phyloP scores from a whole-genome alignment of 2,888 invertebrate species.

The Drosophila peninsularis region DNA sequence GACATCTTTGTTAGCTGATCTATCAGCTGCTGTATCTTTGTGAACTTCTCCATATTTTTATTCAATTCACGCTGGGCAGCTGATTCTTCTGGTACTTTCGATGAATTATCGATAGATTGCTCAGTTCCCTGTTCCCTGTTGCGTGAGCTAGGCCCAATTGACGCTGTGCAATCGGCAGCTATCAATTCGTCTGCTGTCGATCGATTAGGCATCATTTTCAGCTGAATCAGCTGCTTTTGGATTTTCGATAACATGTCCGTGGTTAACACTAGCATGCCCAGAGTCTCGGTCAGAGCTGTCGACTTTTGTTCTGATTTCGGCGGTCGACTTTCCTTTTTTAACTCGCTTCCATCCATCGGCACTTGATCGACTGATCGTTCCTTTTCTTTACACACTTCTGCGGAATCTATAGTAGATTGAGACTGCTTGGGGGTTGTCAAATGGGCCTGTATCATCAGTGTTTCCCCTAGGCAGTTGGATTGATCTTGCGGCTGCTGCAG shows the following conservation, averaged over 20 bases:
- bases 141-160: background rate
- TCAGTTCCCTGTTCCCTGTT: background rate
- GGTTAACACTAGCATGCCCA: conserved; percentile 1
- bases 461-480: background rate
- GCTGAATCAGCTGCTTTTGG: background rate
- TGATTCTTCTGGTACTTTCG: background rate
- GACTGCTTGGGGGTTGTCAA: background rate
- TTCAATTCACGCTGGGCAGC: background rate
- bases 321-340: no score
- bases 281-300: background rate
- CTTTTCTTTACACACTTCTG: background rate
- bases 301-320: background rate
- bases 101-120: background rate
- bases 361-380: background rate
- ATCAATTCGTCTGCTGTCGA: background rate
- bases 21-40: background rate
- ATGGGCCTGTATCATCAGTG: background rate
- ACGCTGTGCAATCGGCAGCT: no score
- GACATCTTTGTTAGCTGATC: background rate
- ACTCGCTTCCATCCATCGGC: background rate
- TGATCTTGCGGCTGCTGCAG: background rate
- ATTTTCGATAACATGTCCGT: background rate
- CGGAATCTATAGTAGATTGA: background rate
- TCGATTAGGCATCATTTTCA: background rate
- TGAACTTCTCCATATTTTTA: background rate